phyloP scores from a whole-genome alignment of 2,113 vertebrate species.

The Colistium nudipinnis region DNA sequence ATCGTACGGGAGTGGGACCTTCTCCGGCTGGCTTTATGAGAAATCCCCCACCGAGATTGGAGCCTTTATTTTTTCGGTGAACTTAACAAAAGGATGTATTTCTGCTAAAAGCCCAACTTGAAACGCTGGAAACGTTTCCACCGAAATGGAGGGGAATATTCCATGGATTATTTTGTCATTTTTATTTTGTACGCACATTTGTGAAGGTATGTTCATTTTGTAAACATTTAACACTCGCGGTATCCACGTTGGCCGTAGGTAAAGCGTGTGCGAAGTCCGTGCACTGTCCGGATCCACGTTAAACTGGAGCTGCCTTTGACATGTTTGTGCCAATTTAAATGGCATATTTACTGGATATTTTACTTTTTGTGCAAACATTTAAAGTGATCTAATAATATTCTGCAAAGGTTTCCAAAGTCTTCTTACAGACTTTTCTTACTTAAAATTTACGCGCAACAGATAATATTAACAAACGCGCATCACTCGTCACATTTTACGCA shows the following conservation, averaged over 20 bases:
- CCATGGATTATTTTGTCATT: conserved; percentile 82
- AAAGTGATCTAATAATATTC: background rate
- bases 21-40: conserved; percentile 70
- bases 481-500: conserved; percentile 9
- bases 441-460: conserved; percentile 6
- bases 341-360: too few relatives aligned
- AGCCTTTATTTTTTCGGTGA: conserved; percentile 65
- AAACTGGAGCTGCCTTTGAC: background rate
- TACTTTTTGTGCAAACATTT: background rate
- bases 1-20: conserved; percentile 72
- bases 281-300: background rate
- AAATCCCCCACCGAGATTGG: conserved; percentile 67
- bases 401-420: background rate
- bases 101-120: conserved; percentile 71
- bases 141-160: conserved; percentile 84
- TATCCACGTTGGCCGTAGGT: background rate
- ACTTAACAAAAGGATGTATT: conserved; percentile 85
- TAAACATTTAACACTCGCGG: background rate
- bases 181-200: conserved; percentile 70
- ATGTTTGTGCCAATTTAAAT: background rate
- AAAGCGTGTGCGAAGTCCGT: too few relatives aligned
- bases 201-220: conserved; percentile 74
- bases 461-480: conserved; percentile 1
- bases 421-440: too few relatives aligned
- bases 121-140: conserved; percentile 81